These are phyloP conservation scores for Paraescarpia echinospica DNA, from an alignment of 1,140 invertebrate genomes.

Conservation along the genomic window DNA sequence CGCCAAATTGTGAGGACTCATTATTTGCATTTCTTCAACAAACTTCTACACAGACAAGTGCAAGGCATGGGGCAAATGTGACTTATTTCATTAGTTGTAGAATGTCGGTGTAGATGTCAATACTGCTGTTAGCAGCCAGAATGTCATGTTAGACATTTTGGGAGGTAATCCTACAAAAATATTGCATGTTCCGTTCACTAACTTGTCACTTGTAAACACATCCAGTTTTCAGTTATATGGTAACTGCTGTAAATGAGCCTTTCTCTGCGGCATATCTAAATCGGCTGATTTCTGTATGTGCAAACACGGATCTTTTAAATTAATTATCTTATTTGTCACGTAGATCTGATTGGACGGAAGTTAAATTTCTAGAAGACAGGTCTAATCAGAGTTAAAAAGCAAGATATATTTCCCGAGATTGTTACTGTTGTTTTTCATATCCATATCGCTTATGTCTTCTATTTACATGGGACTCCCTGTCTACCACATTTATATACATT, in stretches of 20 bases:
- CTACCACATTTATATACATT: no score
- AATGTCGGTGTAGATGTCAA: not conserved
- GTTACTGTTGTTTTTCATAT: no score
- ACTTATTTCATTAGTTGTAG: not conserved
- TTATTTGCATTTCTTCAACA: not conserved
- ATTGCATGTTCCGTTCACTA: not conserved
- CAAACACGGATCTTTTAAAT: not conserved
- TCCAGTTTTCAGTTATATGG: not conserved
- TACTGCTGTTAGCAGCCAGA: not conserved
- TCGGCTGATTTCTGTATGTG: no score
- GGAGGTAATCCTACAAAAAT: not conserved
- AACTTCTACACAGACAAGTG: not conserved
- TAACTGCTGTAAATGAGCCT: not conserved
- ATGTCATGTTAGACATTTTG: not conserved
- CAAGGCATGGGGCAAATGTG: not conserved
- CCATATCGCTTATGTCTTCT: no score
- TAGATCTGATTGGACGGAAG: not conserved
- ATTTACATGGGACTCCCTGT: no score
- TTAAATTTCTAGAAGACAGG: not conserved
- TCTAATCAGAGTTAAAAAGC: not conserved
- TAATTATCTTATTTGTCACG: not conserved
- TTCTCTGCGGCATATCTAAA: not conserved
- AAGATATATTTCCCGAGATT: no score
- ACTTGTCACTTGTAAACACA: not conserved
- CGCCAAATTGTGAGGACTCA: not conserved